Percentiles rank a stretch among this genome's conserved stretches.
phyloP scores from a whole-genome alignment of 2,797 vertebrate genomes.

The Ptychadena robeensis region DNA sequence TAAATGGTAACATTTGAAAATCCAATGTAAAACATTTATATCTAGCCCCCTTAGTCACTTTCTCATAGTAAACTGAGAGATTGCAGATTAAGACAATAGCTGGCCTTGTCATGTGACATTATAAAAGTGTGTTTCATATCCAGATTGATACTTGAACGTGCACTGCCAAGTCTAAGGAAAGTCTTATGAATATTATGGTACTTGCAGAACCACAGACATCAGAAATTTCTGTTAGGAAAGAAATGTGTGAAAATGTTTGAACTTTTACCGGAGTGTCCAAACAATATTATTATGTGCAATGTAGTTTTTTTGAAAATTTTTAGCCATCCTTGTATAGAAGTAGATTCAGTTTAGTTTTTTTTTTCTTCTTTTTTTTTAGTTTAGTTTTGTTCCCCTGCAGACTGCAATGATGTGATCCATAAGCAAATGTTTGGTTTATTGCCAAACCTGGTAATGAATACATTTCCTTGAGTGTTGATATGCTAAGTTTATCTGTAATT shows the following conservation, averaged over 20 bases:
- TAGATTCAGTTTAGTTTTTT: background rate
- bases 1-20: too few relatives aligned
- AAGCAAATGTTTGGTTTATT: background rate
- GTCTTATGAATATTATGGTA: background rate
- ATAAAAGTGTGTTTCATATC: too few relatives aligned
- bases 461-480: background rate
- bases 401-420: background rate
- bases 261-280: background rate
- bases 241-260: background rate
- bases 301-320: background rate
- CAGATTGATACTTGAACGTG: constrained; percentile 2
- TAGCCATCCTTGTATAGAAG: background rate
- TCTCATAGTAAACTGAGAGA: too few relatives aligned
- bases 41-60: too few relatives aligned
- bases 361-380: background rate
- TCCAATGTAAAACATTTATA: too few relatives aligned
- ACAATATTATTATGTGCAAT: background rate
- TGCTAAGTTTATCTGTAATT: background rate
- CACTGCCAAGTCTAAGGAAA: constrained; percentile 6
- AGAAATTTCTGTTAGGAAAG: background rate
- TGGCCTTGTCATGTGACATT: too few relatives aligned
- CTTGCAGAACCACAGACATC: background rate
- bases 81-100: too few relatives aligned
- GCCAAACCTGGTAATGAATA: background rate
- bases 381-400: background rate